Evolutionary conservation across 2,113 vertebrate genomes (phyloP).

Genomic region (Nanger granti): DNA sequence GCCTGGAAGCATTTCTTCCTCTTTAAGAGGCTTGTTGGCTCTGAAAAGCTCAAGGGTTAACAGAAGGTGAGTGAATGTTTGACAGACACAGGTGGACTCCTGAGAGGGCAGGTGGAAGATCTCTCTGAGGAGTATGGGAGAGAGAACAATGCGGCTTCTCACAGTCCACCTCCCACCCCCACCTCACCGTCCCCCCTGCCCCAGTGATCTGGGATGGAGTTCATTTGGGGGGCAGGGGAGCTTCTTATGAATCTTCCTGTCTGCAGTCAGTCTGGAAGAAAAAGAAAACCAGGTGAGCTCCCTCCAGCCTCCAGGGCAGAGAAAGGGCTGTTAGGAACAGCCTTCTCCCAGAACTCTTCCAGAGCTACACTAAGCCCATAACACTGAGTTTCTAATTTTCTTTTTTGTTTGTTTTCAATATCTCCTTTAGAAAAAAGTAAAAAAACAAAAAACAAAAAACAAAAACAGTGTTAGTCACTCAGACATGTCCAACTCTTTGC

Average conservation of each 20-base stretch:
- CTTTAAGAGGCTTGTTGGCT: slow-evolving; percentile 46
- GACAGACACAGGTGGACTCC: slow-evolving; percentile 5
- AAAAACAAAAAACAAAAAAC: too few species aligned
- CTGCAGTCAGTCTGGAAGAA: neutral
- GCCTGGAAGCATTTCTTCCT: slow-evolving; percentile 42
- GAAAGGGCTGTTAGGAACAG: neutral
- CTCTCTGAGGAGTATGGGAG: neutral
- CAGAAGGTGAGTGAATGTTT: slow-evolving; percentile 50
- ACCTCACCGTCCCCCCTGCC: neutral
- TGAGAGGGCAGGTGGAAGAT: slow-evolving; percentile 42
- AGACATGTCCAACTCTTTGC: neutral
- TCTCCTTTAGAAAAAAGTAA: neutral
- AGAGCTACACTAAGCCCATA: neutral
- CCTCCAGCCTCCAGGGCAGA: neutral
- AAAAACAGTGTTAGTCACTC: neutral
- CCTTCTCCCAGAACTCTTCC: neutral
- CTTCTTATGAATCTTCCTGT: neutral
- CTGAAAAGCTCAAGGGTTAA: slow-evolving; percentile 46
- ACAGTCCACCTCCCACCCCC: neutral
- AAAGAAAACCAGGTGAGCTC: slow-evolving; percentile 32
- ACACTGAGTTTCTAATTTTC: neutral
- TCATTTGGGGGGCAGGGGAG: neutral
- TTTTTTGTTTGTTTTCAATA: neutral
- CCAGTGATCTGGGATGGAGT: slow-evolving; percentile 19
- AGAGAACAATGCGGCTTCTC: slow-evolving; percentile 4